Conservation (phyloP, 2,797 vertebrate genomes). For the Carcharodon carcharias region DNA sequence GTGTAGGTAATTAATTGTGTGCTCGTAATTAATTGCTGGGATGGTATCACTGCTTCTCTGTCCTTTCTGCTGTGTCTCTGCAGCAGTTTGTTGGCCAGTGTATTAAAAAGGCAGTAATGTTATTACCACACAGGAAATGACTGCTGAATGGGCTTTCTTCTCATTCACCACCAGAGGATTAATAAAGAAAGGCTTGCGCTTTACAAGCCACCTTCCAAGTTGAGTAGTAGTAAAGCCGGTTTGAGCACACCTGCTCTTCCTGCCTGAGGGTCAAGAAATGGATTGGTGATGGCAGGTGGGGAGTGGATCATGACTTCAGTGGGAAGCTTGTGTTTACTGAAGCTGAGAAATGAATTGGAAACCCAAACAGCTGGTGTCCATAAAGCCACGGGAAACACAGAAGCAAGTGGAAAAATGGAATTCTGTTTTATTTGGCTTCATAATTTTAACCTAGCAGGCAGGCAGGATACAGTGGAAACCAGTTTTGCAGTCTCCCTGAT, state of each 20-base stretch:
- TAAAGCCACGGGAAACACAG: background rate
- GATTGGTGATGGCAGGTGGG: background rate
- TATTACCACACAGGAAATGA: slow-evolving; percentile 26
- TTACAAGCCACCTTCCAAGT: background rate
- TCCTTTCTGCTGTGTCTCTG: slow-evolving; percentile 40
- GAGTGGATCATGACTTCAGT: background rate
- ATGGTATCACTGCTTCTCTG: slow-evolving; percentile 44
- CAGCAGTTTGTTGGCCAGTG: slow-evolving; percentile 44
- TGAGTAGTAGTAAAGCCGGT: background rate
- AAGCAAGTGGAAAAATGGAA: background rate
- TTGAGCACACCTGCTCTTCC: background rate
- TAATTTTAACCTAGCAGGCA: background rate
- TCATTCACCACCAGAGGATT: slow-evolving; percentile 4
- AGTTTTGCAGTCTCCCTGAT: background rate
- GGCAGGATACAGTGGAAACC: too few relatives aligned
- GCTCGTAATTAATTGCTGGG: slow-evolving; percentile 56
- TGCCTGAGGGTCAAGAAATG: background rate
- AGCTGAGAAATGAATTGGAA: background rate
- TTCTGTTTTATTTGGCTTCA: background rate
- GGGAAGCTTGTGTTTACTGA: background rate
- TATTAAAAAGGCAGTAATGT: slow-evolving; percentile 8
- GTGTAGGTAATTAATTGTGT: slow-evolving; percentile 55
- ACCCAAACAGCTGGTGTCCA: background rate
- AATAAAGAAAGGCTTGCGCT: background rate
- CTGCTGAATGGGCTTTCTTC: background rate